A percentile compares a stretch with the other conserved stretches of the same genome.
phyloP scores from a whole-genome alignment of 2,113 vertebrate genomes.

The Phodopus roborovskii region DNA sequence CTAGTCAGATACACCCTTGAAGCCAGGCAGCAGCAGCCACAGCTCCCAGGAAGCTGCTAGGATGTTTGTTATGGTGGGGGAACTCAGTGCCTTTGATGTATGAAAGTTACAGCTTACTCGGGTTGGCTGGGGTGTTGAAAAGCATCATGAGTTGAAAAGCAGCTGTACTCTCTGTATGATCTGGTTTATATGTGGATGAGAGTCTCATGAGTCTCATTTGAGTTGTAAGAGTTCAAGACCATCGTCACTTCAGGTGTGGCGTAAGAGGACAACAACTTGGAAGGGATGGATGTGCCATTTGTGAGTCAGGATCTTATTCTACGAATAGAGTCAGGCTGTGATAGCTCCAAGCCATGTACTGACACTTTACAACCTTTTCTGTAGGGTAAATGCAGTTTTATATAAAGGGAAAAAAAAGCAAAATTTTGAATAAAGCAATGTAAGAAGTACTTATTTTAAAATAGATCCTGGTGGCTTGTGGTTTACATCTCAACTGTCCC shows the following conservation, averaged over 20 bases:
- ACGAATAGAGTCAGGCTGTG: too few relatives aligned
- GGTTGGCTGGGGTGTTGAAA: not conserved
- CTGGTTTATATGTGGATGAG: rapidly evolving
- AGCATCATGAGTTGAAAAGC: not conserved
- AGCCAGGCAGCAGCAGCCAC: not conserved
- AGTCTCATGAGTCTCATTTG: not conserved
- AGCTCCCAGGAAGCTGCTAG: not conserved
- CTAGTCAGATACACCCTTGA: not conserved
- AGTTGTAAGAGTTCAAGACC: not conserved
- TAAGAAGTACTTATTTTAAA: not conserved
- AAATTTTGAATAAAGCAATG: not conserved
- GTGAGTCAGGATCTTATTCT: not conserved
- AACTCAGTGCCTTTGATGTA: not conserved
- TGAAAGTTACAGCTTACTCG: not conserved
- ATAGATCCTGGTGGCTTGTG: not conserved
- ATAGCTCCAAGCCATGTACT: not conserved
- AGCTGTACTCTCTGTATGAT: rapidly evolving
- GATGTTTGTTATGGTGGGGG: too few relatives aligned
- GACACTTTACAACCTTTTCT: not conserved
- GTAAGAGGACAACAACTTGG: rapidly evolving
- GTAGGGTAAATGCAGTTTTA: not conserved
- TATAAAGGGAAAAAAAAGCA: not conserved
- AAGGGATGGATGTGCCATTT: not conserved
- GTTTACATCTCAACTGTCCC: not conserved
- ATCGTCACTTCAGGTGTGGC: rapidly evolving